Percentiles rank a stretch among this genome's conserved stretches.
These are phyloP conservation scores for Anolis sagrei DNA, from an alignment of 2,113 vertebrate species.

Conservation along the genomic window DNA sequence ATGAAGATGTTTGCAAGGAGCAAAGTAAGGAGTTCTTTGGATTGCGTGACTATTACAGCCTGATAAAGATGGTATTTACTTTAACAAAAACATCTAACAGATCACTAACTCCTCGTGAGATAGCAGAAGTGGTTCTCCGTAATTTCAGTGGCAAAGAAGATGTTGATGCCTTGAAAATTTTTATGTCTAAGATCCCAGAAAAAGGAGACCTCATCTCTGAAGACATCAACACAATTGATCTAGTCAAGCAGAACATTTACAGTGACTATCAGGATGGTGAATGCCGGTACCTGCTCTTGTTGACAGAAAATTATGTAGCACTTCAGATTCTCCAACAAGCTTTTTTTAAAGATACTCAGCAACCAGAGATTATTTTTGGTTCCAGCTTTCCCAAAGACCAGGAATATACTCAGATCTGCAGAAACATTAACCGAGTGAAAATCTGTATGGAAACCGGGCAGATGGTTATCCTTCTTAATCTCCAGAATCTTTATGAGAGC, in stretches of 20 bases:
- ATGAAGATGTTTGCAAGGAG: slow-evolving; percentile 78
- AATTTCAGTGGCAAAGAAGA: slow-evolving; percentile 93
- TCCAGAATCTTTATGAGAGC: slow-evolving; percentile 97
- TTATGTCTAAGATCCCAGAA: slow-evolving; percentile 70
- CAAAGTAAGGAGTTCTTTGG: slow-evolving; percentile 94
- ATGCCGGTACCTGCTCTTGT: slow-evolving; percentile 89
- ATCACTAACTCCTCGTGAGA: slow-evolving; percentile 74
- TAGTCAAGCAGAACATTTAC: slow-evolving; percentile 86
- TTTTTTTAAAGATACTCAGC: slow-evolving; percentile 78
- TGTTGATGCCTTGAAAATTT: slow-evolving; percentile 82
- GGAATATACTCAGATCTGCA: slow-evolving; percentile 94
- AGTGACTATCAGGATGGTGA: slow-evolving; percentile 79
- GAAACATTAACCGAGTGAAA: slow-evolving; percentile 95
- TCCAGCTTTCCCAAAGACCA: slow-evolving; percentile 96
- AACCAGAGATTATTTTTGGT: slow-evolving; percentile 95
- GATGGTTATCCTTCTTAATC: slow-evolving; percentile 90
- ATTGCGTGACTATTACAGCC: slow-evolving; percentile 95
- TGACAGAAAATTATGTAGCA: slow-evolving; percentile 92
- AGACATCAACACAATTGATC: slow-evolving; percentile 80
- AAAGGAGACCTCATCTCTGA: slow-evolving; percentile 31
- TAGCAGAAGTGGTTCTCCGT: slow-evolving; percentile 84
- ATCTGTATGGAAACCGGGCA: slow-evolving; percentile 96
- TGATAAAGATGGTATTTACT: slow-evolving; percentile 95
- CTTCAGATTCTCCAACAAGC: slow-evolving; percentile 91
- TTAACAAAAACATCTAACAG: slow-evolving; percentile 72